Conservation (phyloP, 2,888 invertebrate species). For the Lepidocyrtoides sp. region DNA sequence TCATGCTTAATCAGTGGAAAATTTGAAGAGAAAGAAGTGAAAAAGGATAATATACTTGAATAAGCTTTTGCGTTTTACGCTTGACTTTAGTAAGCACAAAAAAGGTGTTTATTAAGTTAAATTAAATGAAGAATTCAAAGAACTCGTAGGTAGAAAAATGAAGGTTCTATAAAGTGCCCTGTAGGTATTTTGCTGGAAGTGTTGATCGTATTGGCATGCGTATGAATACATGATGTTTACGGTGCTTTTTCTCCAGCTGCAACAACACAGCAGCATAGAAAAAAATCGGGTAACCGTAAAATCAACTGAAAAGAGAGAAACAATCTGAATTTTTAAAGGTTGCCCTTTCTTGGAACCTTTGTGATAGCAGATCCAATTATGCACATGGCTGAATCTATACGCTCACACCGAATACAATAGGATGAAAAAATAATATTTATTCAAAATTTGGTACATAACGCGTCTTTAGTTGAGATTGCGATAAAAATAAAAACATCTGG, state of each 20-base stretch:
- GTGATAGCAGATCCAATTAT: slow-evolving; percentile 35
- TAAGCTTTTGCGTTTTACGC: slow-evolving; percentile 28
- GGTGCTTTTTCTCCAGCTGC: slow-evolving; percentile 44
- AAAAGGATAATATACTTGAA: slow-evolving; percentile 2
- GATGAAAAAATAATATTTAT: background rate
- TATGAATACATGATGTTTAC: slow-evolving; percentile 12
- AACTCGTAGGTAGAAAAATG: background rate
- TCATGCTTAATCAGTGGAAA: slow-evolving; percentile 35
- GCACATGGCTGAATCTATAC: slow-evolving; percentile 31
- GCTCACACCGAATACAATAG: background rate
- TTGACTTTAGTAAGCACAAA: slow-evolving; percentile 2
- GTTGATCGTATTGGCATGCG: slow-evolving; percentile 18
- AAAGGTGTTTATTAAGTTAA: slow-evolving; percentile 52
- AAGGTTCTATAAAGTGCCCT: slow-evolving; percentile 1
- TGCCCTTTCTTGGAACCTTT: background rate
- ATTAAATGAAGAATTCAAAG: slow-evolving; percentile 39
- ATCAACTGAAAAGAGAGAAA: background rate
- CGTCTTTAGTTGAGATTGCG: background rate
- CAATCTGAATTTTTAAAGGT: slow-evolving; percentile 6
- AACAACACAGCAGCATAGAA: background rate
- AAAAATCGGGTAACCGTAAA: slow-evolving; percentile 55
- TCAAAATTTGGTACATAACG: background rate
- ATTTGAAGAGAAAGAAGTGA: background rate
- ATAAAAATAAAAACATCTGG: slow-evolving; percentile 15
- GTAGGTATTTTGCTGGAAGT: slow-evolving; percentile 38